Conservation (phyloP, 2,113 vertebrate species). For the Chamaea fasciata region DNA sequence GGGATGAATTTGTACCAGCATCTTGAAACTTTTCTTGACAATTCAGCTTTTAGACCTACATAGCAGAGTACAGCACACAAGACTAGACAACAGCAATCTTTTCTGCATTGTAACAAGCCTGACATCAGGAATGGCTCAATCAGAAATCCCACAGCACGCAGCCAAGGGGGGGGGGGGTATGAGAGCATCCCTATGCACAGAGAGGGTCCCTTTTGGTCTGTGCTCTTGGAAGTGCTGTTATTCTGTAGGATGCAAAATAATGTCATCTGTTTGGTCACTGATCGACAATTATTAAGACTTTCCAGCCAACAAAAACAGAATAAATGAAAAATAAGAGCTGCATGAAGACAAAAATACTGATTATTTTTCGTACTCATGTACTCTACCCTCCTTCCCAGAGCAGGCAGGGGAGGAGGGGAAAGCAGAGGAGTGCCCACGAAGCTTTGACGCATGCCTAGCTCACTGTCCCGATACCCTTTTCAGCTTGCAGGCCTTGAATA, state of each 20-base stretch:
- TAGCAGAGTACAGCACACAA: neutral
- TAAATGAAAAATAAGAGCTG: neutral
- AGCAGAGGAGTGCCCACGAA: neutral
- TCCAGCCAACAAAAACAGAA: neutral
- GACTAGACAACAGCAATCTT: neutral
- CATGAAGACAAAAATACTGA: neutral
- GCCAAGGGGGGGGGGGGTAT: neutral
- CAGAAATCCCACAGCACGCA: neutral
- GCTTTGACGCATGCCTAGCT: neutral
- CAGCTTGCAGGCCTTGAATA: conserved; percentile 40
- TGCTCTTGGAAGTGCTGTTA: neutral
- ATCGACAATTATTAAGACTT: neutral
- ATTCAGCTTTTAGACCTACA: neutral
- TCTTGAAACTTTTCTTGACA: neutral
- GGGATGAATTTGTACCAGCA: neutral
- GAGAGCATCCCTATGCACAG: neutral
- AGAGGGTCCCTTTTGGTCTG: neutral
- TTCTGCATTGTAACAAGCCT: neutral
- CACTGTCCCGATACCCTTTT: conserved; percentile 8
- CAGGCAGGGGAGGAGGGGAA: neutral
- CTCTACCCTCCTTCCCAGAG: neutral
- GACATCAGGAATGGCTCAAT: neutral
- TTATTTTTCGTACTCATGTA: neutral
- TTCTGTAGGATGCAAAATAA: neutral
- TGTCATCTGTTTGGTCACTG: neutral